Base-by-base conservation (phyloP, 1,140 invertebrate species). In the Arion vulgaris region DNA sequence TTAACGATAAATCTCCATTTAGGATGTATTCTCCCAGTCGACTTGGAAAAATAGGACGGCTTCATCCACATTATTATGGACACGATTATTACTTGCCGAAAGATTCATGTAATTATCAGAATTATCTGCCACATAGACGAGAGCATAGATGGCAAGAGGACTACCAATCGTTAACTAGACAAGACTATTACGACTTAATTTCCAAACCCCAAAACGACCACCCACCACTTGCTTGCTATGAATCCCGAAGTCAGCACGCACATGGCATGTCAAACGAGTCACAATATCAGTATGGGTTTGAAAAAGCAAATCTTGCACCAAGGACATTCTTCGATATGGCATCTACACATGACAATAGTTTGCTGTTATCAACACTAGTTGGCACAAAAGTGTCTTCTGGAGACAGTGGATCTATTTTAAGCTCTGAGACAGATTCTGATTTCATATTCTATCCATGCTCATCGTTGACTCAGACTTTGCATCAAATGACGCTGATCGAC, bases 321-420 rank as follows among this genome's bases (percentile, higher is more conserved):
- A 7, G 11, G 0, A 28, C 38, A 5, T 34, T 15, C 19, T 34
- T 15, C 19, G 28, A 38, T 26, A 11, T 53, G 32, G 13, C 57
- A 17, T 36, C 23, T 1, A 26, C 74, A 7, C 13, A 72, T 13
- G 9, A 53, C 15, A 51, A 51, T 45, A n/a, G 28, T 51, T 28
- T 19, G 11, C n/a, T 49, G 32, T 26, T 28, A 53, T 45, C 73
- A 11, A 2, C 36, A 41, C n/a, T n/a, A 17, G 26, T 32, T 34
- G 51, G 66, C 17, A 23, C 39, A 1, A 38, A 49, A 49, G 45
- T 49, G 36, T 28, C 36, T 32, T 72, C 79, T 38, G 66, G 51
- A 49, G 80, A 75, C 80, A 74, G 34, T 51, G 34, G 49, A 5
- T 75, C 80, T 26, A 53, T 75, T n/a, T 81, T 81, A 36, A 82